phyloP scores from a whole-genome alignment of 2,797 vertebrate genomes.

The Bovichtus variegatus region DNA sequence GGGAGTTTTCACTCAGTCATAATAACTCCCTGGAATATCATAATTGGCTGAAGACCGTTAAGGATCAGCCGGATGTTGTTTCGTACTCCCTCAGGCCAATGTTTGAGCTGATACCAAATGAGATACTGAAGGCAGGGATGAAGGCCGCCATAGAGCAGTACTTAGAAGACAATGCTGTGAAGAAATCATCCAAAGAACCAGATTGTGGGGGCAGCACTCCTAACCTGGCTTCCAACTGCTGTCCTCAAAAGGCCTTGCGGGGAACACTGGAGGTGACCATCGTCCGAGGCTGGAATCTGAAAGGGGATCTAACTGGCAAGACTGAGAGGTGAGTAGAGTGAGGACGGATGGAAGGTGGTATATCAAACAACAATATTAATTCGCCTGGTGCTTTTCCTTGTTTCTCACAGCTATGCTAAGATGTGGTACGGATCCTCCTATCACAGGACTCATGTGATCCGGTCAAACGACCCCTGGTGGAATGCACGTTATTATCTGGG shows the following conservation, averaged over 20 bases:
- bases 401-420: constrained; percentile 41
- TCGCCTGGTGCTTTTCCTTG: background rate
- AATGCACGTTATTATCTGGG: background rate
- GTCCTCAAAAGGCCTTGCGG: constrained; percentile 3
- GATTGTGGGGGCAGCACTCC: background rate
- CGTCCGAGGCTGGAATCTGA: constrained; percentile 42
- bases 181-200: rapidly evolving
- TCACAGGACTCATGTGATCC: background rate
- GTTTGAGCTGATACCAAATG: constrained; percentile 12
- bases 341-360: background rate
- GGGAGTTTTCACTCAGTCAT: constrained; percentile 33
- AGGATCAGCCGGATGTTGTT: constrained; percentile 27
- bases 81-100: constrained; percentile 38
- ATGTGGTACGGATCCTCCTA: background rate
- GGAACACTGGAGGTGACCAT: constrained; percentile 42
- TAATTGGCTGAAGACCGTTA: constrained; percentile 46
- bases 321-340: constrained; percentile 45
- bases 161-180: constrained; percentile 2
- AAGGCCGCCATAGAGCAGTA: constrained; percentile 43
- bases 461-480: constrained; percentile 32
- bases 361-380: background rate
- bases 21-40: constrained; percentile 12
- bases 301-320: rapidly evolving
- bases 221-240: constrained; percentile 40
- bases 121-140: background rate